Conservation (phyloP, 2,888 invertebrate genomes). For the Hypselothyrea guttata region DNA sequence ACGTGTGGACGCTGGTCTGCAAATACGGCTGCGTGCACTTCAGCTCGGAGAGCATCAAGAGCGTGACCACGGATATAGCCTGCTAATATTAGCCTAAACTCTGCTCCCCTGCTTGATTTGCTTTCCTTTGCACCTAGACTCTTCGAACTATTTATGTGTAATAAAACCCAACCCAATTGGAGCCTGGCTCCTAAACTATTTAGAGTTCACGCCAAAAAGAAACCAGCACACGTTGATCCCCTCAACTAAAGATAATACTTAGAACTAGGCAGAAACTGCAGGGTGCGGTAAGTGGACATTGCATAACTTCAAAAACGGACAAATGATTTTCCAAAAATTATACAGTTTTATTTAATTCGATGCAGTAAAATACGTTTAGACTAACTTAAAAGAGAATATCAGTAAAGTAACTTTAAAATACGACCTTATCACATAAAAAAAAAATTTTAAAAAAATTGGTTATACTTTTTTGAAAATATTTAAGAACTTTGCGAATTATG, state of each 20-base stretch:
- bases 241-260: constrained; percentile 44
- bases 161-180: constrained; percentile 14
- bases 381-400: too few species aligned
- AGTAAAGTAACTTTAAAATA: too few species aligned
- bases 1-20: constrained; percentile 96
- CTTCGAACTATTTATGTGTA: constrained; percentile 18
- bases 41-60: constrained; percentile 82
- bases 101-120: constrained; percentile 36
- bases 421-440: too few species aligned
- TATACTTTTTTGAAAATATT: too few species aligned
- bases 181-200: constrained; percentile 27
- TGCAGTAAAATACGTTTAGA: too few species aligned
- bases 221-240: constrained; percentile 42
- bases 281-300: too few species aligned
- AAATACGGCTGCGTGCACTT: constrained; percentile 84
- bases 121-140: constrained; percentile 19
- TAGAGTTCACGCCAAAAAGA: constrained; percentile 58
- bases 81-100: constrained; percentile 77
- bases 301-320: too few species aligned
- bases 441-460: too few species aligned
- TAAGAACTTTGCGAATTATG: too few species aligned
- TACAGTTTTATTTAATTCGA: too few species aligned
- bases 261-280: constrained; percentile 42
- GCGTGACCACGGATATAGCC: constrained; percentile 80
- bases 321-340: too few species aligned